These are phyloP conservation scores for Hoplostethus atlanticus DNA, from an alignment of 2,797 vertebrate genomes.

Conservation along the genomic window DNA sequence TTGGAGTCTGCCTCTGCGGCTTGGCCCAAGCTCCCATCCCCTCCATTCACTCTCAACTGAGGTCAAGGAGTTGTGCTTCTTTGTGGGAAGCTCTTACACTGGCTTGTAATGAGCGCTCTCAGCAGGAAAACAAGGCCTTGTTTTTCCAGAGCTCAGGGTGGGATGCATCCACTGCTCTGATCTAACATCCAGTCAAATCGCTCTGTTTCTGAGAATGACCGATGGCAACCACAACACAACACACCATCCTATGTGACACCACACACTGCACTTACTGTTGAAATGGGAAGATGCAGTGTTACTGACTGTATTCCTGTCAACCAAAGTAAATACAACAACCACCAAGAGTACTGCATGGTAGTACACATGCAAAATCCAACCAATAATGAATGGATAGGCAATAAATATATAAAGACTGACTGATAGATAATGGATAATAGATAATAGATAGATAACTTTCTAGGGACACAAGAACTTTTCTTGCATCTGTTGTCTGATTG, in stretches of 20 bases:
- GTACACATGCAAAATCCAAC: neutral
- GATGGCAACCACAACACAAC: conserved; percentile 15
- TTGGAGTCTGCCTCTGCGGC: conserved; percentile 71
- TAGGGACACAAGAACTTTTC: conserved; percentile 24
- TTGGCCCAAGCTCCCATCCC: conserved; percentile 68
- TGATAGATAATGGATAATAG: neutral
- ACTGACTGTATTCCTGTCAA: neutral
- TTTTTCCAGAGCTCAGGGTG: conserved; percentile 72
- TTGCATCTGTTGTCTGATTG: conserved; percentile 49
- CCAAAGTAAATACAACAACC: neutral
- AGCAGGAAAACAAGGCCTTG: conserved; percentile 72
- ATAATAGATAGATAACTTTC: conserved; percentile 24
- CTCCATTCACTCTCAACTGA: conserved; percentile 73
- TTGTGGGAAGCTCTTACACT: conserved; percentile 72
- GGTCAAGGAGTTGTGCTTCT: conserved; percentile 77
- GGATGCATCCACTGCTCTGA: conserved; percentile 42
- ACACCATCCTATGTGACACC: neutral
- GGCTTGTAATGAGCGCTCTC: conserved; percentile 70
- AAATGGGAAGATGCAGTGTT: neutral
- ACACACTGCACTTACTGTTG: neutral
- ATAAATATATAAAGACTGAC: neutral
- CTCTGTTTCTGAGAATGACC: conserved; percentile 14
- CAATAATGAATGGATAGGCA: conserved; percentile 3
- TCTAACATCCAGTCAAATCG: conserved; percentile 29
- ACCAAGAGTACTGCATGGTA: neutral